Evolutionary conservation across 2,113 vertebrate genomes (phyloP).

Genomic region (Scatophagus argus): DNA sequence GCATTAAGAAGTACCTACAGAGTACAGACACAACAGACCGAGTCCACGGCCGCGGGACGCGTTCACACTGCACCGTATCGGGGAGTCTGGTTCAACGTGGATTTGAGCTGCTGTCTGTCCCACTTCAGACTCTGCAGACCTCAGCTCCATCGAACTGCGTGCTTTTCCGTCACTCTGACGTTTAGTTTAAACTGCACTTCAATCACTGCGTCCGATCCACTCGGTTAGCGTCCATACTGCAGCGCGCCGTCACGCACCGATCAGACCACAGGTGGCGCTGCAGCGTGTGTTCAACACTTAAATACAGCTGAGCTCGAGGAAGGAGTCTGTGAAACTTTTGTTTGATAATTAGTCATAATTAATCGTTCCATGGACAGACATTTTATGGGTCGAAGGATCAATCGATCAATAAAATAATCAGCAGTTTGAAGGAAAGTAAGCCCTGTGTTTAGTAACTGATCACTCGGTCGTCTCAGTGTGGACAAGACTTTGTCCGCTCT

Average conservation of each 20-base stretch:
- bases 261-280: neutral
- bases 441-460: neutral
- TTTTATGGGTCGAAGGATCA: neutral
- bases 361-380: neutral
- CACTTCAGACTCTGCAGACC: too few species aligned
- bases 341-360: neutral
- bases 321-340: neutral
- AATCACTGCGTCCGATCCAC: too few species aligned
- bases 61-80: conserved; percentile 47
- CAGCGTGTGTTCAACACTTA: too few species aligned
- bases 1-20: conserved; percentile 81
- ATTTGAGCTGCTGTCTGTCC: too few species aligned
- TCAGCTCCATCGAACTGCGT: too few species aligned
- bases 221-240: too few species aligned
- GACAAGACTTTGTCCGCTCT: too few species aligned
- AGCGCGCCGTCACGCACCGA: neutral
- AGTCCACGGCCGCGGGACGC: conserved; percentile 4
- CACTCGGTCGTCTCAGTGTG: too few species aligned
- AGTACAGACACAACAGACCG: conserved; percentile 58
- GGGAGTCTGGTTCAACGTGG: too few species aligned
- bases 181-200: too few species aligned
- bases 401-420: neutral
- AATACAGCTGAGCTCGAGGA: neutral
- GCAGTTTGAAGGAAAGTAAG: neutral
- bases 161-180: too few species aligned